phyloP scores from a whole-genome alignment of 2,888 invertebrate genomes.

The Lithophane semibrunnea region DNA sequence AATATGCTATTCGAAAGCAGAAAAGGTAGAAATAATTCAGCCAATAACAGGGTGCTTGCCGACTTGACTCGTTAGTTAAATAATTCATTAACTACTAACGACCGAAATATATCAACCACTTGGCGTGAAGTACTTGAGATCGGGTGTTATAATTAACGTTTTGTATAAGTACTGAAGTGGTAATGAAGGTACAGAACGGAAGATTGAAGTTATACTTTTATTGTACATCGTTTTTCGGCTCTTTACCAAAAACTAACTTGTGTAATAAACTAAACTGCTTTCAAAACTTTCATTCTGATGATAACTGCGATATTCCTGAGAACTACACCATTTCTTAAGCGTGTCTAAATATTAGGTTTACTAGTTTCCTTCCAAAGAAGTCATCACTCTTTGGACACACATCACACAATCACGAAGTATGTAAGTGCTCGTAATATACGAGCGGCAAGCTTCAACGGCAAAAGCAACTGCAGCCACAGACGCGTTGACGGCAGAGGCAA shows the following conservation, averaged over 20 bases:
- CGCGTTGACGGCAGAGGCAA: too few species aligned
- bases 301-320: too few species aligned
- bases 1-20: slow-evolving; percentile 87
- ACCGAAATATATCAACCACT: slow-evolving; percentile 80
- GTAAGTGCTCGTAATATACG: background rate
- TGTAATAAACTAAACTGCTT: background rate
- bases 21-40: slow-evolving; percentile 89
- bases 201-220: slow-evolving; percentile 20
- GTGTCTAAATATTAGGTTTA: background rate
- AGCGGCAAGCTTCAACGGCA: too few species aligned
- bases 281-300: background rate
- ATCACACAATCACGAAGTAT: background rate
- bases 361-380: background rate
- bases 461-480: too few species aligned
- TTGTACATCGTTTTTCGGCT: background rate
- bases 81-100: slow-evolving; percentile 88
- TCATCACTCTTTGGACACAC: background rate
- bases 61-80: slow-evolving; percentile 86
- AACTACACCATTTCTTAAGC: background rate
- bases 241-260: background rate
- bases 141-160: slow-evolving; percentile 60
- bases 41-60: slow-evolving; percentile 82
- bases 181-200: slow-evolving; percentile 40
- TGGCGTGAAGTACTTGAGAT: slow-evolving; percentile 62
- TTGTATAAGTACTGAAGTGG: slow-evolving; percentile 46